phyloP scores from a whole-genome alignment of 2,113 vertebrate genomes.

The Axis porcinus region DNA sequence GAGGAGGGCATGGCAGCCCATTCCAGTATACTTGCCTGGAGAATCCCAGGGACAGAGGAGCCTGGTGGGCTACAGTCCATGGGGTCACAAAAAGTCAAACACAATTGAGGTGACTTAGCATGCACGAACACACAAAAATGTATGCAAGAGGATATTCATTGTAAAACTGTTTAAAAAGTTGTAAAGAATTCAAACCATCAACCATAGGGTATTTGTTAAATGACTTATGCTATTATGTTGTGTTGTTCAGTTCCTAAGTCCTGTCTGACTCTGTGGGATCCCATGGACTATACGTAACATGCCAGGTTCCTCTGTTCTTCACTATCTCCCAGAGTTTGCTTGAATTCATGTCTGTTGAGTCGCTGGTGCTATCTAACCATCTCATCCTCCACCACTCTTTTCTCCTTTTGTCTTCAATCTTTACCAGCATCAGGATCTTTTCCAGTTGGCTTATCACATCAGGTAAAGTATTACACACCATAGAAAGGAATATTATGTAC shows the following conservation, averaged over 20 bases:
- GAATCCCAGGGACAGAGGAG: background rate
- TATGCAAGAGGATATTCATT: background rate
- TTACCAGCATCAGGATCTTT: background rate
- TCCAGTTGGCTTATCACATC: background rate
- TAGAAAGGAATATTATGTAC: background rate
- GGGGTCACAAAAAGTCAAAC: background rate
- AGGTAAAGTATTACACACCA: background rate
- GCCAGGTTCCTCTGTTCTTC: background rate
- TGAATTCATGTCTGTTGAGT: background rate
- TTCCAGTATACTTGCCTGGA: background rate
- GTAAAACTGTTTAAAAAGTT: background rate
- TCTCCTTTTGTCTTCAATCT: background rate
- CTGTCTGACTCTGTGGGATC: background rate
- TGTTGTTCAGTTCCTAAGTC: background rate
- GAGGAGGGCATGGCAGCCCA: background rate
- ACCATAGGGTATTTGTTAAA: background rate
- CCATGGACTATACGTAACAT: background rate
- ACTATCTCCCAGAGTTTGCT: background rate
- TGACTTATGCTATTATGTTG: background rate
- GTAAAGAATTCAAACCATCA: background rate
- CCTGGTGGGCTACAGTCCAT: background rate
- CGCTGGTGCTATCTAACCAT: background rate
- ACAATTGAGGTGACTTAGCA: background rate
- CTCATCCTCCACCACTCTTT: background rate
- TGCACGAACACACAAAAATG: background rate